These are phyloP conservation scores for Syrrhaptes paradoxus DNA, from an alignment of 2,113 vertebrate species.

Conservation along the genomic window DNA sequence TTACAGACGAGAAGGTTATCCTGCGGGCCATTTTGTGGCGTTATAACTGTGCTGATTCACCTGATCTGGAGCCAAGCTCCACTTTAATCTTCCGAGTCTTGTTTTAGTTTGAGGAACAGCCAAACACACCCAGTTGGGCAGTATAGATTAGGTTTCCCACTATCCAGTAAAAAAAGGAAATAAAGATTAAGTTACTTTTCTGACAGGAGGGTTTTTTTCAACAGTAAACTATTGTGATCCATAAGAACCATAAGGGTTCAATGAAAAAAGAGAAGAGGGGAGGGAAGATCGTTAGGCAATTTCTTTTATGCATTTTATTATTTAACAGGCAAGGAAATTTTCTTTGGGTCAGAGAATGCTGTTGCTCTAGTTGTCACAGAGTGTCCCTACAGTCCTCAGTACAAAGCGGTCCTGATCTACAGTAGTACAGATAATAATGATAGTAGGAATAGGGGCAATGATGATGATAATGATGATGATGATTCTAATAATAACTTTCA, in stretches of 20 bases:
- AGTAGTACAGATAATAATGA: not conserved
- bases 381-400: not conserved
- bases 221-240: not conserved
- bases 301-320: not conserved
- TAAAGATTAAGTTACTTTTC: not conserved
- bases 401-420: not conserved
- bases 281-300: not conserved
- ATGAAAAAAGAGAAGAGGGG: not conserved
- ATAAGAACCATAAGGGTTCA: not conserved
- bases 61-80: conserved; percentile 47
- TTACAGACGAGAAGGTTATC: conserved; percentile 34
- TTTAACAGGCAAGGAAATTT: not conserved
- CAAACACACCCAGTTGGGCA: conserved; percentile 44
- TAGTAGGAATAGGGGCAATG: not conserved
- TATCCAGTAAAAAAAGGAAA: not conserved
- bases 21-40: conserved; percentile 47
- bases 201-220: not conserved
- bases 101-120: conserved; percentile 44
- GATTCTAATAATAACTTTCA: not conserved
- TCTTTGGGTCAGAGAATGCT: not conserved
- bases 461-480: not conserved
- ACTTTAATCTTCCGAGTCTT: conserved; percentile 43
- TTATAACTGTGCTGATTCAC: conserved; percentile 47
- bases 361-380: not conserved
- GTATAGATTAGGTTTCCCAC: not conserved